Base-by-base conservation (phyloP, 2,888 invertebrate genomes). In the Flexamia atlantica region DNA sequence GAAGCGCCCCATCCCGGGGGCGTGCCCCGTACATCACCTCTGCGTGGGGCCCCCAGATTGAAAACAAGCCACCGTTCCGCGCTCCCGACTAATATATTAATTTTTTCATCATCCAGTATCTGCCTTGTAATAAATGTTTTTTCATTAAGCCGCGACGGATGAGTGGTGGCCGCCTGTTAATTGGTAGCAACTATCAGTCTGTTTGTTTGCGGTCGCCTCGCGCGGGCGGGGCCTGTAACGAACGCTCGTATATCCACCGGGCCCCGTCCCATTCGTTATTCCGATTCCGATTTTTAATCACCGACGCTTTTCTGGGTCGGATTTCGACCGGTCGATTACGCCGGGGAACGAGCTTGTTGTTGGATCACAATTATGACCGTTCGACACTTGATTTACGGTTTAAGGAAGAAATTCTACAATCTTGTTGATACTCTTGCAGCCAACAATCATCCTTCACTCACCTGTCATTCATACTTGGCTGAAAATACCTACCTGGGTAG, bases 61-160 rank as follows among this genome's bases (percentile, higher is more conserved):
- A 79, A 57, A 79, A 79, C 79, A 79, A 79, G 79, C 79, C 79
- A 79, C 79, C 79, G 79, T 79, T 79, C 79, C 79, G 79, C 79
- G 36, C 50, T 57, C 79, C 57, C 32, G 57, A 57, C 53, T 79
- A 79, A 57, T 79, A 79, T 57, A 57, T 79, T 79, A 76, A 76
- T 76, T 76, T 76, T 76, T 76, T 76, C 76, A 50, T 76, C 76
- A 20, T 79, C 79, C 74, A 76, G 74, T 76, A 76, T 76, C 74
- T 28, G 74, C 46, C 46, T 79, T 57, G 79, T 79, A 79, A 79
- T 79, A 79, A 79, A 79, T 79, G 79, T 79, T 79, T 79, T 79
- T 79, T 79, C 79, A 79, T 79, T 79, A 79, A 30, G 79, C 14
- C 46, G 76, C 46, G 42, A 53, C 42, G 5, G 76, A 53, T 79